phyloP scores from a whole-genome alignment of 1,140 invertebrate genomes.

The Chionoecetes opilio region DNA sequence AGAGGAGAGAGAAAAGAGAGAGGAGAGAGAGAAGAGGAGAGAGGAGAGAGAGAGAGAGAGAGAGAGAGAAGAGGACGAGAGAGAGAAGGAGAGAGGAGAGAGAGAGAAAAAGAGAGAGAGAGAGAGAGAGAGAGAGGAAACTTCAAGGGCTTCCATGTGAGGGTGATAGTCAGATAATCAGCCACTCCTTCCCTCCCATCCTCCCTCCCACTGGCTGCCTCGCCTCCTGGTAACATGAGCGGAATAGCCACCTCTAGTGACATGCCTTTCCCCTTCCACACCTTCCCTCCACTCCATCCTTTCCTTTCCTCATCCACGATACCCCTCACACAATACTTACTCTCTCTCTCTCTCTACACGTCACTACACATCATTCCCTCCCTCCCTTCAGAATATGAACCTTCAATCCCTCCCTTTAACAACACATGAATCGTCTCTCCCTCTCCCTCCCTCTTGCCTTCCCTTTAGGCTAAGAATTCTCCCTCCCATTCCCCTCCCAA shows the following conservation, averaged over 20 bases:
- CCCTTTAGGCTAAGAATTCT: not conserved
- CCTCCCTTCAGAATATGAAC: too few relatives aligned
- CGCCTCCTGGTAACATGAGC: not conserved
- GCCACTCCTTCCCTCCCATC: not conserved
- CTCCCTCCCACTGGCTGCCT: too few relatives aligned
- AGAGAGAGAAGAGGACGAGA: not conserved
- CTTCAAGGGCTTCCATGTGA: slow-evolving; percentile 18
- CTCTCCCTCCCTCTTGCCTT: not conserved
- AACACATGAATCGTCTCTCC: too few relatives aligned
- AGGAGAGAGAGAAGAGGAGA: too few relatives aligned
- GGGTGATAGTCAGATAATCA: slow-evolving; percentile 28
- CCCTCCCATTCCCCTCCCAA: not conserved
- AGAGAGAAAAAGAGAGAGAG: not conserved
- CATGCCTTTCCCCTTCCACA: not conserved
- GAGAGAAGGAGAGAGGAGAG: not conserved
- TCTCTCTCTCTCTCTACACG: not conserved
- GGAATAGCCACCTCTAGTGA: not conserved
- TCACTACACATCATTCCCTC: not conserved
- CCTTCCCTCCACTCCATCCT: not conserved
- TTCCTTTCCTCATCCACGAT: too few relatives aligned
- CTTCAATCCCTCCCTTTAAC: not conserved
- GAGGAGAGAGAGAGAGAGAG: not conserved
- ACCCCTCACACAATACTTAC: too few relatives aligned
- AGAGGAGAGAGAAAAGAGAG: too few relatives aligned
- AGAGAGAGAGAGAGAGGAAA: not conserved